phyloP scores from a whole-genome alignment of 2,797 vertebrate species.

The Falco rusticolus region DNA sequence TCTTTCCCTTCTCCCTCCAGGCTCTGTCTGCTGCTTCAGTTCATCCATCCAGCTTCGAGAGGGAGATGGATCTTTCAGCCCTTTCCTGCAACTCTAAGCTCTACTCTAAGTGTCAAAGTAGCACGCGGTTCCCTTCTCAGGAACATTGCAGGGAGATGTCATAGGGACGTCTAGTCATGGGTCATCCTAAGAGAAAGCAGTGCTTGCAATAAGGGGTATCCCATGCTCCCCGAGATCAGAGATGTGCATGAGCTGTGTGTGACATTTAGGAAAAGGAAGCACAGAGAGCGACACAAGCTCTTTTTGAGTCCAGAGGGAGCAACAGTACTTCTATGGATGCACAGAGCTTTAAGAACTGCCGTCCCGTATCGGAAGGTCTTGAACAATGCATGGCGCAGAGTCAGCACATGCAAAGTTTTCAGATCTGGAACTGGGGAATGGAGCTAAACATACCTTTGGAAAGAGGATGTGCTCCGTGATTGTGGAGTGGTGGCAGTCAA shows the following conservation, averaged over 20 bases:
- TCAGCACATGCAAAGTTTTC: background rate
- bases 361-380: background rate
- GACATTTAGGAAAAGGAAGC: background rate
- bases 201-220: background rate
- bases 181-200: background rate
- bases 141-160: background rate
- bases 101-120: conserved; percentile 15
- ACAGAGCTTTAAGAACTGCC: background rate
- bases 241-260: background rate
- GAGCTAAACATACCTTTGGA: background rate
- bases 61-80: conserved; percentile 63
- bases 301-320: background rate
- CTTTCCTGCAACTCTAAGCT: conserved; percentile 11
- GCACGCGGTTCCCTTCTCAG: background rate
- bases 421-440: background rate
- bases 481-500: background rate
- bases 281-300: background rate
- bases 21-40: conserved; percentile 64
- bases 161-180: background rate
- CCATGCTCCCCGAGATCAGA: background rate
- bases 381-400: rapidly evolving
- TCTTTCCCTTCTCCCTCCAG: conserved; percentile 57
- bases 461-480: background rate
- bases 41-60: conserved; percentile 69
- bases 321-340: background rate